Conservation (phyloP, 2,888 invertebrate species). For the Epinotia bilunana region DNA sequence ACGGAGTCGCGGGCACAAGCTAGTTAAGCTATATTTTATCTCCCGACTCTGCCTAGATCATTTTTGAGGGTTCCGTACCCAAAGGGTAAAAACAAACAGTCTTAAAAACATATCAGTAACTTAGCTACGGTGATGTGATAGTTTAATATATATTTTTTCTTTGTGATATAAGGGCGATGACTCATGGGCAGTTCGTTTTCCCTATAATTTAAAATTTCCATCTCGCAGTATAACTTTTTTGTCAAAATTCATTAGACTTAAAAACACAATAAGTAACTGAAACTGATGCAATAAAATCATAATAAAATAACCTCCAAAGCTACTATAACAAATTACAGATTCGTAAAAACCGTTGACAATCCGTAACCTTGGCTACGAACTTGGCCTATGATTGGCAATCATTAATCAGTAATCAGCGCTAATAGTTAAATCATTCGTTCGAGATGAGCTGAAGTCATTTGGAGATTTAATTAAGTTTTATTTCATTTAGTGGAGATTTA, state of each 20-base stretch:
- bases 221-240: background rate
- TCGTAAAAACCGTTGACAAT: slow-evolving; percentile 60
- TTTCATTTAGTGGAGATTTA: slow-evolving; percentile 5
- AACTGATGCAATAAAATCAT: slow-evolving; percentile 22
- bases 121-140: no score
- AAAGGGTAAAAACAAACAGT: no score
- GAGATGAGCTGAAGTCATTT: slow-evolving; percentile 29
- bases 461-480: slow-evolving; percentile 18
- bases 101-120: no score
- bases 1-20: no score
- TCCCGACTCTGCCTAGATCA: no score
- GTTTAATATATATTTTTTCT: no score
- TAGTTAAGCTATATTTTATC: no score
- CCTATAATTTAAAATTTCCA: background rate
- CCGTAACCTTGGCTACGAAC: slow-evolving; percentile 64
- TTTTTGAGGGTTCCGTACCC: no score
- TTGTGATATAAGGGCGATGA: no score
- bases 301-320: slow-evolving; percentile 18
- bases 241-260: background rate
- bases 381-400: slow-evolving; percentile 67
- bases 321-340: slow-evolving; percentile 27
- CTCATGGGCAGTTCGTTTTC: no score
- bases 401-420: slow-evolving; percentile 28
- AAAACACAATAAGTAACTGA: slow-evolving; percentile 12
- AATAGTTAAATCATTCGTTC: slow-evolving; percentile 38